Percentiles rank a stretch among this genome's conserved stretches.
These are phyloP conservation scores for Alfaro cultratus DNA, from an alignment of 2,797 vertebrate species.

Conservation along the genomic window DNA sequence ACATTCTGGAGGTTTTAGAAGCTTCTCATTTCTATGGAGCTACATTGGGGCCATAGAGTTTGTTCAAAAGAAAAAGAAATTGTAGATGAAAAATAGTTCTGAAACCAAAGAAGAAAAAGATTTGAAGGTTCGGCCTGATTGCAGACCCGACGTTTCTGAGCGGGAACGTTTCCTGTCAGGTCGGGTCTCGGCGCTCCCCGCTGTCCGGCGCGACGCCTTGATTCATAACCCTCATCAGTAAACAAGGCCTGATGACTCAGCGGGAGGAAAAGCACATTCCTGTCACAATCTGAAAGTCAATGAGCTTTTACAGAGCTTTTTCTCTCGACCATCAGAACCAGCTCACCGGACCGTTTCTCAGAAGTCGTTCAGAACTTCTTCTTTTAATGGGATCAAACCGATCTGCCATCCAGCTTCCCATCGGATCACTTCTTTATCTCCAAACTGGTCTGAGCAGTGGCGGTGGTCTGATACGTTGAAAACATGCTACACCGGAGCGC, in stretches of 20 bases:
- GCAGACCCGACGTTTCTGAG: constrained; percentile 2
- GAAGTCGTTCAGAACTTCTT: too few species aligned
- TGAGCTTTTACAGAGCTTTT: constrained; percentile 53
- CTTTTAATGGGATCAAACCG: background rate
- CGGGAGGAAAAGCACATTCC: constrained; percentile 61
- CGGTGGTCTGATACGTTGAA: constrained; percentile 48
- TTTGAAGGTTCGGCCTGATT: constrained; percentile 8
- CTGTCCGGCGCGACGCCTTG: constrained; percentile 48
- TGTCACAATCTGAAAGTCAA: constrained; percentile 75
- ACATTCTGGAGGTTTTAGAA: too few species aligned
- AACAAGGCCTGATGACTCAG: constrained; percentile 71
- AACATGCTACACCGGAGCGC: constrained; percentile 16
- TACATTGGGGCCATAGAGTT: too few species aligned
- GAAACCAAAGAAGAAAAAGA: too few species aligned
- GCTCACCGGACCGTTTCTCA: constrained; percentile 18
- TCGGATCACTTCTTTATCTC: constrained; percentile 45
- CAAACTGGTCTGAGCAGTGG: constrained; percentile 21
- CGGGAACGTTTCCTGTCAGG: constrained; percentile 47
- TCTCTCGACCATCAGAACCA: constrained; percentile 40
- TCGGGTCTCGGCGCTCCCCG: constrained; percentile 41
- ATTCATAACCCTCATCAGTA: constrained; percentile 75
- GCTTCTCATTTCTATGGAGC: too few species aligned
- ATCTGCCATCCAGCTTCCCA: constrained; percentile 54
- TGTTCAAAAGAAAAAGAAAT: too few species aligned
- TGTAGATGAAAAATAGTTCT: too few species aligned